A percentile compares a stretch with the other conserved stretches of the same genome.
Conservation (phyloP, 2,797 vertebrate genomes). For the Danionella dracula region DNA sequence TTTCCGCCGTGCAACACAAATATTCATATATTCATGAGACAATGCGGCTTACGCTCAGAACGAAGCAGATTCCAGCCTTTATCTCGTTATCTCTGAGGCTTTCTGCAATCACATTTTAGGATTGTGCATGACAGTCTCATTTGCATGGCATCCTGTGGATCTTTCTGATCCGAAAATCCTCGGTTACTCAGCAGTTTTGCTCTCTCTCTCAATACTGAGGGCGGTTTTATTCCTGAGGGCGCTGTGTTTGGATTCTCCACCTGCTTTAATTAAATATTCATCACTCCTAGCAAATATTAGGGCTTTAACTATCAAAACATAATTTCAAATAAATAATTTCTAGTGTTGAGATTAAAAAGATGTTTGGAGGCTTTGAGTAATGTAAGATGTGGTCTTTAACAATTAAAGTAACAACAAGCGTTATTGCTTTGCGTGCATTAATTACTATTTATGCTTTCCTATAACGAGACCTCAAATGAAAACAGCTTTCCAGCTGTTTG, state of each 20-base stretch:
- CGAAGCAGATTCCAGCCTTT: neutral
- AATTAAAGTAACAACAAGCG: too few species aligned
- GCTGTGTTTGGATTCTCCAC: neutral
- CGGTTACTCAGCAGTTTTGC: neutral
- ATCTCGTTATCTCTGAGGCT: constrained; percentile 21
- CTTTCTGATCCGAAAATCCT: neutral
- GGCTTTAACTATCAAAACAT: too few species aligned
- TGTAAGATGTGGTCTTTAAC: too few species aligned
- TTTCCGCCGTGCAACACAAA: neutral
- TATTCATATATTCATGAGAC: constrained; percentile 28
- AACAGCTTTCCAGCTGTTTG: too few species aligned
- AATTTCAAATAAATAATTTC: too few species aligned
- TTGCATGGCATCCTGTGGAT: neutral
- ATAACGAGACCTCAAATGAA: too few species aligned
- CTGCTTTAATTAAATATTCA: neutral
- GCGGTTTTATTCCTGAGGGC: neutral
- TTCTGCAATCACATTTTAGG: constrained; percentile 16
- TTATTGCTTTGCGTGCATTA: too few species aligned
- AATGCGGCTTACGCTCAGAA: constrained; percentile 3
- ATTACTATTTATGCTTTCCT: too few species aligned
- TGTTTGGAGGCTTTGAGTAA: too few species aligned
- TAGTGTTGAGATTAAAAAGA: too few species aligned
- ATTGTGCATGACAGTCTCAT: constrained; percentile 5
- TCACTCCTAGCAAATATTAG: too few species aligned
- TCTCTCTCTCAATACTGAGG: neutral